Percentiles rank a stretch among this genome's conserved stretches.
Evolutionary conservation across 2,113 vertebrate species (phyloP).

Genomic region (Hassar affinis): DNA sequence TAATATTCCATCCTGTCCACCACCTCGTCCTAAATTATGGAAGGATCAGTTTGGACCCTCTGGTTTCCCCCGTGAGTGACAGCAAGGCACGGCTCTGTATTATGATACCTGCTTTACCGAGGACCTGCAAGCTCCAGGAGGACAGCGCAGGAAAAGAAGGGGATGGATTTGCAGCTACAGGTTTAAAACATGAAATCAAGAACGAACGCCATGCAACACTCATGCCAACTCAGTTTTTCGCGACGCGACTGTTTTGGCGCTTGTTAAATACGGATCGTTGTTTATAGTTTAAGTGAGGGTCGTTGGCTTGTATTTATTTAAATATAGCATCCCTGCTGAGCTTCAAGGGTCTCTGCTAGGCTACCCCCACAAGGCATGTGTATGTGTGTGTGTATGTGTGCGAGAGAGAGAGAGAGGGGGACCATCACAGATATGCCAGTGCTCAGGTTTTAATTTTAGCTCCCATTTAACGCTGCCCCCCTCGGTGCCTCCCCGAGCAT

Average conservation of each 20-base stretch:
- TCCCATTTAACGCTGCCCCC: slow-evolving; percentile 54
- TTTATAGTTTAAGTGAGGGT: slow-evolving; percentile 12
- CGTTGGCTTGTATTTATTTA: slow-evolving; percentile 44
- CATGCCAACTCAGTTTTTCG: no score
- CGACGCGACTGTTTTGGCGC: no score
- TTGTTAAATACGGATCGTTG: slow-evolving; percentile 10
- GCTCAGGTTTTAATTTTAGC: slow-evolving; percentile 55
- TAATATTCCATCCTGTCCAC: slow-evolving; percentile 36
- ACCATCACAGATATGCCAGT: slow-evolving; percentile 56
- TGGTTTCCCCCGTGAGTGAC: slow-evolving; percentile 38
- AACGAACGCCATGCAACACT: neutral
- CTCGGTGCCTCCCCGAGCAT: slow-evolving; percentile 47
- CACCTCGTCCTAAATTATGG: slow-evolving; percentile 24
- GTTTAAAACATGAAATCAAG: neutral
- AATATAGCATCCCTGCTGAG: slow-evolving; percentile 44
- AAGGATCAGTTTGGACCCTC: slow-evolving; percentile 24
- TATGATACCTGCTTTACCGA: slow-evolving; percentile 41
- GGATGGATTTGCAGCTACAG: neutral
- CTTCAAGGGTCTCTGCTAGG: slow-evolving; percentile 31
- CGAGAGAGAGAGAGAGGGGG: slow-evolving; percentile 29
- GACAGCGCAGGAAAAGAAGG: slow-evolving; percentile 28
- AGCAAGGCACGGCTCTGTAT: slow-evolving; percentile 32
- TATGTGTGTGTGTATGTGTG: slow-evolving; percentile 34
- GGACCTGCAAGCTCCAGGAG: slow-evolving; percentile 28
- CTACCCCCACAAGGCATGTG: slow-evolving; percentile 33